These are phyloP conservation scores for Pyrgus malvae DNA, from an alignment of 2,888 invertebrate genomes.

Conservation along the genomic window DNA sequence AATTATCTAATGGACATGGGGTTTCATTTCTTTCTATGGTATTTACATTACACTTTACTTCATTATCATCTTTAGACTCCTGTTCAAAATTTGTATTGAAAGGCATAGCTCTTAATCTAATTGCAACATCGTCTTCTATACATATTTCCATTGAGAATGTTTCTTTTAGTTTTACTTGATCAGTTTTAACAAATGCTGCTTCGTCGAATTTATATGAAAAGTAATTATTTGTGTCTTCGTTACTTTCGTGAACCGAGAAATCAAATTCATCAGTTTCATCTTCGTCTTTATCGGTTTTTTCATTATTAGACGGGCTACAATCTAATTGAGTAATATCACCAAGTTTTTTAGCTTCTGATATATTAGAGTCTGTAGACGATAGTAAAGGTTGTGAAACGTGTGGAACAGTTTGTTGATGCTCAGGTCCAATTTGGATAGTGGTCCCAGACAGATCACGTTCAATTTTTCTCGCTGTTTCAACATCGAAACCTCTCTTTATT, in stretches of 20 bases:
- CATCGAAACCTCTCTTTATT: conserved; percentile 69
- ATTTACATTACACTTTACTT: not conserved
- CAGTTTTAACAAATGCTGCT: conserved; percentile 37
- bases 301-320: conserved; percentile 36
- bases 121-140: conserved; percentile 60
- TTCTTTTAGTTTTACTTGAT: conserved; percentile 58
- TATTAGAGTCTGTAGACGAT: not conserved
- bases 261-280: conserved; percentile 58
- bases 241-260: conserved; percentile 56
- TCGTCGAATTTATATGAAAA: conserved; percentile 49
- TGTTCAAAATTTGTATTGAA: conserved; percentile 51
- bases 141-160: conserved; percentile 70
- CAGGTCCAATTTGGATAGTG: conserved; percentile 30
- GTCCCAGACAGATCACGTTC: conserved; percentile 69
- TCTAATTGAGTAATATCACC: conserved; percentile 21
- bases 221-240: conserved; percentile 60
- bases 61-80: conserved; percentile 37
- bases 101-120: conserved; percentile 60
- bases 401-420: not conserved
- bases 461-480: conserved; percentile 69
- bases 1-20: conserved; percentile 42
- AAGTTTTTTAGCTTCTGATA: not conserved
- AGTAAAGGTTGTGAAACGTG: not conserved
- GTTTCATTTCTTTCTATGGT: not conserved
- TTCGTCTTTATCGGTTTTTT: conserved; percentile 47